Base-by-base conservation (phyloP, 2,113 vertebrate species). In the Nesogale talazaci region DNA sequence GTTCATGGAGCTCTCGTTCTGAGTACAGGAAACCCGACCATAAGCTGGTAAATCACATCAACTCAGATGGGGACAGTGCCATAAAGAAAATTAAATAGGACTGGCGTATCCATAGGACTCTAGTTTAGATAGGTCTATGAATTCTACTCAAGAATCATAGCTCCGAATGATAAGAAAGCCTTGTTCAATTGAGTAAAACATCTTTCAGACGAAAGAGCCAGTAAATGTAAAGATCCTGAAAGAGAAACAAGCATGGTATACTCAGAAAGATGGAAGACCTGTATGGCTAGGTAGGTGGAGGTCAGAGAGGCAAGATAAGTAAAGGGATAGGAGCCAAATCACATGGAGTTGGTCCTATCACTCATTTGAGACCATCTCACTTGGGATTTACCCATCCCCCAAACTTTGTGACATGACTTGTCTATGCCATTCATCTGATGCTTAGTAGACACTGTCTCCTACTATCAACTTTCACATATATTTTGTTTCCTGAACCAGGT, bases 71-170 rank as follows among this genome's bases (percentile, higher is more conserved):
- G 56, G 1, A 52, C 69, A 40, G 19, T 20, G 1, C 38, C 11
- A 3, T 46, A 57, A 83, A 63, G 38, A 72, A 72, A 46, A 12
- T 46, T 59, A 56, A 56, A 83, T 25, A 65, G 15, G 40, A 27
- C 76, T 38, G 8, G 0, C 1, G 20, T 20, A n/a, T 42, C 10
- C 2, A 12, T 42, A 6, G 25, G 6, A 1, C 5, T 6, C 17
- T n/a, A 2, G 11, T 69, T 74, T 38, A 25, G 29, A 0, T 57
- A 75, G 27, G 3, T 17, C 52, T 5, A 5, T 38, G 27, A 34
- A 40, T 83, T 89, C 77, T 80, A 78, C 29, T 77, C 11, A 86
- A 38, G 15, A 56, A 85, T 25, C 38, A 40, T 22, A 86, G 57
- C 61, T 40, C 70, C 80, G 52, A 88, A 59, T 46, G 46, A 59